Evolutionary conservation across 1,140 invertebrate species (phyloP), one percentile per base, ranked within the genome.

Genomic region (Drosophila nigromelanica): DNA sequence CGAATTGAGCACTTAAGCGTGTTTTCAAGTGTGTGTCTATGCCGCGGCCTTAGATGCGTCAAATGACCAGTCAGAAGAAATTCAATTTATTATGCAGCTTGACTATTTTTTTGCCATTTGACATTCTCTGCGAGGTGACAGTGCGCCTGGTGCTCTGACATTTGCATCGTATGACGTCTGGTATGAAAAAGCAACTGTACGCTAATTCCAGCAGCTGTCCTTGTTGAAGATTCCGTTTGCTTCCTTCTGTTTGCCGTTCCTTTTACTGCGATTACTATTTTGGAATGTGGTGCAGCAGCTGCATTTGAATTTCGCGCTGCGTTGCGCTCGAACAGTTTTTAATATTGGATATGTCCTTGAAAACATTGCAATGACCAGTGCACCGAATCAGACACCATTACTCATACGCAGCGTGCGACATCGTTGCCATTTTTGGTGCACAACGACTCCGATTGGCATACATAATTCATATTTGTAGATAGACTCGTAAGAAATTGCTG

Each of bases 11-110:
- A 10, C 7, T 15, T 50, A 30, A 43, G n/a, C 15, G 39, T 52
- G 24, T 42, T 89, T 70, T 78, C 51, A 70, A 78, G 72, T 67
- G 79, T 76, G 69, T 76, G 78, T 78, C 61, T 82, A 55, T 76
- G 78, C 67, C 70, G 58, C 63, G 59, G 76, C 67, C 62, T 87
- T 83, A 78, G 76, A 83, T 80, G 73, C 76, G 73, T 51, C 73
- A 89, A 89, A 89, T 89, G 83, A 89, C 83, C 83, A 89, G 70
- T 72, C 51, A 73, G 73, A 83, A 81, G 69, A 80, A 89, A 89
- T 89, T 89, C 83, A 89, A 89, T 89, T 89, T 89, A 89, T 89
- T 89, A 89, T 89, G 73, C 80, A 83, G 83, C 80, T 62, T 80
- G 80, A 83, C 73, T 83, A 78, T 82, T 89, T 71, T 14, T 47